Base-by-base conservation (phyloP, 1,140 invertebrate species). In the Stegodyphus dumicola region DNA sequence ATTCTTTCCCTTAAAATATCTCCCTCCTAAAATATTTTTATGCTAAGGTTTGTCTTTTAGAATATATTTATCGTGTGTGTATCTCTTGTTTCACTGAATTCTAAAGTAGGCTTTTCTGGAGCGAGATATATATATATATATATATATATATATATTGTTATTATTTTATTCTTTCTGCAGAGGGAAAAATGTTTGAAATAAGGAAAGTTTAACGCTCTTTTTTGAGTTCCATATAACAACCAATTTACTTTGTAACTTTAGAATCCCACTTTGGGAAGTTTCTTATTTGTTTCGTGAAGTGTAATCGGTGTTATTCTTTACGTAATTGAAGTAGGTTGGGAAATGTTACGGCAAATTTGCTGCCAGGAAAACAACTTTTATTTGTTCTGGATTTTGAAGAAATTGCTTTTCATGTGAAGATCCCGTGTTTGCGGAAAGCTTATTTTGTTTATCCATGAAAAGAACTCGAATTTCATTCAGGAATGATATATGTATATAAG, bases 201-300 rank as follows among this genome's bases (percentile, higher is more conserved):
- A 80, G 52, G 54, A 71, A 71, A 48, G 13, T 53, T 17, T 65
- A 69, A 54, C 51, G 17, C 48, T 54, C 17, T 11, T 53, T 80
- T 67, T 80, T 71, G 11, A 71, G 10, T 33, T 75, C 17, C 51
- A 66, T 13, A 71, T 75, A 83, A 83, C 80, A 83, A 83, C 80
- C 80, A 83, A 83, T 83, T 33, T 83, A 83, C 75, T 83, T 83
- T 75, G 80, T 75, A 83, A 83, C 80, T 83, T 83, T 75, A 83
- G 80, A 75, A 67, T 53, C 70, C 80, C 66, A 83, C 80, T 83
- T 83, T 65, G 17, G 54, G 56, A 48, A 70, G 80, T 75, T 83
- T 80, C 56, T 33, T n/a, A 73, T 18, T 79, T 81, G n/a, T 51
- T 7, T 33, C 10, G 7, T 64, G 75, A 13, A 67, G 9, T 15